Conservation (phyloP, 53 echinoderm and acorn worm species). For the Mesocentrotus franciscanus region DNA sequence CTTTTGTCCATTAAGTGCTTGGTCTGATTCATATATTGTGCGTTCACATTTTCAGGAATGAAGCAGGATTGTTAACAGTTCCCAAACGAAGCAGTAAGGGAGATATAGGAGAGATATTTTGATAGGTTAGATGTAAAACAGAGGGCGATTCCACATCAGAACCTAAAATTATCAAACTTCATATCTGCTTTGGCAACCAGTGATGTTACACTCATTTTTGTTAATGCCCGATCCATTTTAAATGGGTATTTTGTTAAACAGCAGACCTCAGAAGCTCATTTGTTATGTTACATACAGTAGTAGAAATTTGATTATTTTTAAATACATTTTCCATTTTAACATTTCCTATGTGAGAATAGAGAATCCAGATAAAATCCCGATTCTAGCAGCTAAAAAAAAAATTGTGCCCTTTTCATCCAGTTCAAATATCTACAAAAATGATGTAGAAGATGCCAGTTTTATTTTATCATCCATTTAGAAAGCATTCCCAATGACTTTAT, state of each 20-base stretch:
- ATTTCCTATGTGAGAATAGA: too few species aligned
- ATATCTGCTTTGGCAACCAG: too few species aligned
- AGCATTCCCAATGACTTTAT: too few species aligned
- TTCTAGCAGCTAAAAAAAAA: too few species aligned
- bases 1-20: background rate
- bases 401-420: too few species aligned
- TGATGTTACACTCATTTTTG: background rate
- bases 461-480: too few species aligned
- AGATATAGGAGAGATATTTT: background rate
- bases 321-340: background rate
- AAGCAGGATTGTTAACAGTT: constrained; percentile 23
- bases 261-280: background rate
- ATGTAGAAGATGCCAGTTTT: too few species aligned
- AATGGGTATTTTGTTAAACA: background rate
- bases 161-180: too few species aligned
- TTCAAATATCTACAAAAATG: too few species aligned
- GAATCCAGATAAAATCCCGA: too few species aligned
- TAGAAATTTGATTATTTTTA: background rate
- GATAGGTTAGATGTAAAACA: background rate
- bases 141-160: background rate
- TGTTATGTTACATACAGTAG: background rate
- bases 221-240: background rate
- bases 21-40: background rate
- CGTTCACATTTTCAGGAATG: background rate
- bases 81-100: background rate